Conservation (phyloP, 2,113 vertebrate genomes). For the Cheirogaleus medius region DNA sequence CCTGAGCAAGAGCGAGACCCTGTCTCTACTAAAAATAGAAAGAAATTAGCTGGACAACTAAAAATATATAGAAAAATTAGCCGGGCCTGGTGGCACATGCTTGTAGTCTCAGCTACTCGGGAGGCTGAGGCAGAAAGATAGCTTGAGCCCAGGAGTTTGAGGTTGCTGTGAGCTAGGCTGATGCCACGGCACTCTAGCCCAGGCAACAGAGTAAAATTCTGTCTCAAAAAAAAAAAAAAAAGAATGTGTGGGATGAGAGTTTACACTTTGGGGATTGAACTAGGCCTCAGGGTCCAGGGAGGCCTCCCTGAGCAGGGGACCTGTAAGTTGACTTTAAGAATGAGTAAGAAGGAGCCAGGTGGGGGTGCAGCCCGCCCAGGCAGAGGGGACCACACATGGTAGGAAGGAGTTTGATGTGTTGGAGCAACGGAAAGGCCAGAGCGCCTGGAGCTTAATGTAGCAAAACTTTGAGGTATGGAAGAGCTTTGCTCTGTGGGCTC, state of each 20-base stretch:
- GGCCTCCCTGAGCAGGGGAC: background rate
- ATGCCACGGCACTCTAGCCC: too few relatives aligned
- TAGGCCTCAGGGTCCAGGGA: background rate
- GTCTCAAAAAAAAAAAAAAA: too few relatives aligned
- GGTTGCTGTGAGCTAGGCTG: too few relatives aligned
- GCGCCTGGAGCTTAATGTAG: background rate
- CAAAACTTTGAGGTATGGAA: background rate
- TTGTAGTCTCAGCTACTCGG: too few relatives aligned
- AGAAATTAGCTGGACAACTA: too few relatives aligned
- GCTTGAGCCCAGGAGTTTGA: too few relatives aligned
- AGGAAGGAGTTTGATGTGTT: background rate
- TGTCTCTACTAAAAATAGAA: too few relatives aligned
- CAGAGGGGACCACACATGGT: background rate
- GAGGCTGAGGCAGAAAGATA: too few relatives aligned
- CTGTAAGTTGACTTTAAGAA: background rate
- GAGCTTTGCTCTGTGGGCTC: background rate
- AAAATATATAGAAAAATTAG: too few relatives aligned
- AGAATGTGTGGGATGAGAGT: background rate
- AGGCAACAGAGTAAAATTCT: too few relatives aligned
- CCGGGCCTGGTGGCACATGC: too few relatives aligned
- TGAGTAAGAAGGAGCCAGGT: background rate
- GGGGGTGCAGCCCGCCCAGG: background rate
- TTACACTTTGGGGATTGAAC: background rate
- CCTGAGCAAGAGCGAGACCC: too few relatives aligned
- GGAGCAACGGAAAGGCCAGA: background rate